Evolutionary conservation across 2,797 vertebrate genomes (phyloP).

Genomic region (Lycodopsis pacificus): DNA sequence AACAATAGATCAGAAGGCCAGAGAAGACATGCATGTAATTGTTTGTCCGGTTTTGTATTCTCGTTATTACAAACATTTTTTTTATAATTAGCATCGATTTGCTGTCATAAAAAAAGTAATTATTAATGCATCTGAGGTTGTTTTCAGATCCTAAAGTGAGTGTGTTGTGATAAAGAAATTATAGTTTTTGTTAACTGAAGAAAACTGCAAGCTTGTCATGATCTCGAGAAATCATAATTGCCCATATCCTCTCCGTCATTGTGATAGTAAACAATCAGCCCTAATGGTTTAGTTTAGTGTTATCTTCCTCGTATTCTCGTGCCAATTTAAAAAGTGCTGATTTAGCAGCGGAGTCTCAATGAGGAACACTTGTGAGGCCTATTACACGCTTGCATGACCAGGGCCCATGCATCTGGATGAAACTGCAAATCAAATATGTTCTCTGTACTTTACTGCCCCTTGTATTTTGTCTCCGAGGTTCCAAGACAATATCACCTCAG

Average conservation of each 20-base stretch:
- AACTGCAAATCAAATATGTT: conserved; percentile 38
- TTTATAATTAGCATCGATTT: neutral
- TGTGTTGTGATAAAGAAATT: neutral
- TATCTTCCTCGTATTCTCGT: conserved; percentile 30
- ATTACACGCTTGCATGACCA: conserved; percentile 70
- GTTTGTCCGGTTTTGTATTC: neutral
- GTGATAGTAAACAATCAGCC: conserved; percentile 30
- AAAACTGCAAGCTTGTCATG: conserved; percentile 11
- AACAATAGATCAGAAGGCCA: neutral
- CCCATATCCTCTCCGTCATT: neutral
- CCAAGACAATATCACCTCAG: conserved; percentile 55
- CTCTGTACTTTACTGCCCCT: conserved; percentile 11
- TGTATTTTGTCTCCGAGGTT: conserved; percentile 45
- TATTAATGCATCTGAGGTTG: neutral
- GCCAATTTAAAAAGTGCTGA: conserved; percentile 61
- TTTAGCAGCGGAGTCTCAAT: conserved; percentile 29
- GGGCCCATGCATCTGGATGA: conserved; percentile 17
- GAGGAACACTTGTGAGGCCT: conserved; percentile 33
- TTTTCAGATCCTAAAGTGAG: neutral
- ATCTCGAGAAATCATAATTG: neutral
- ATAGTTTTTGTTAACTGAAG: neutral
- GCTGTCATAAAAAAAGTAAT: neutral
- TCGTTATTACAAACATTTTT: neutral
- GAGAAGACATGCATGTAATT: neutral
- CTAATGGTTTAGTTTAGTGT: conserved; percentile 30